These are phyloP conservation scores for Andrena dorsata DNA, from an alignment of 2,888 invertebrate species.

Conservation along the genomic window DNA sequence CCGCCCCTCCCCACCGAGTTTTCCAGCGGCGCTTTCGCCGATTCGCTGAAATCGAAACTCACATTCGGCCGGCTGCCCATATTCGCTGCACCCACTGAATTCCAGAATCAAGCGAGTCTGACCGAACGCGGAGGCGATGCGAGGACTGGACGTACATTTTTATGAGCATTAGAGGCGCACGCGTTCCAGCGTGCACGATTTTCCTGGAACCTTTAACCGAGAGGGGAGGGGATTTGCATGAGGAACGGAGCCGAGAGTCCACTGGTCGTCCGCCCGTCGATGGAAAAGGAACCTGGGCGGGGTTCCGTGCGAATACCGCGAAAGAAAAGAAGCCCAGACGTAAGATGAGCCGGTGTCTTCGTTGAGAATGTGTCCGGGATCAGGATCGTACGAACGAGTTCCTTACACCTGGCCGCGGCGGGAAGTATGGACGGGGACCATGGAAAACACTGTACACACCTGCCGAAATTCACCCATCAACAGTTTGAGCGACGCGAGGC, in stretches of 20 bases:
- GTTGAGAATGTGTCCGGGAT: conserved; percentile 47
- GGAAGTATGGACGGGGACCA: background rate
- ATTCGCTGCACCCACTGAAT: conserved; percentile 65
- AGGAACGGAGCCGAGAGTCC: conserved; percentile 46
- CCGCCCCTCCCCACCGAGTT: background rate
- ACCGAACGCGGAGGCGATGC: conserved; percentile 40
- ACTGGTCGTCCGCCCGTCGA: conserved; percentile 35
- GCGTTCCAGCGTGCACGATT: conserved; percentile 66
- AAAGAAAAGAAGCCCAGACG: conserved; percentile 55
- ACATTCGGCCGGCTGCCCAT: conserved; percentile 42
- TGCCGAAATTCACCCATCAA: background rate
- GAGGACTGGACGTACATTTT: conserved; percentile 66
- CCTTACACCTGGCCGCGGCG: conserved; percentile 21
- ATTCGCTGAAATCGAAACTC: conserved; percentile 66
- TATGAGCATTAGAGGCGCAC: conserved; percentile 42
- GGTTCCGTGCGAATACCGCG: conserved; percentile 58
- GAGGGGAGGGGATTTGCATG: conserved; percentile 65
- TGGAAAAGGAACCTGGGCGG: conserved; percentile 46
- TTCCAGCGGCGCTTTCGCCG: conserved; percentile 47
- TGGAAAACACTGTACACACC: background rate
- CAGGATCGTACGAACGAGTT: conserved; percentile 54
- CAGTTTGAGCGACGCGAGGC: no score
- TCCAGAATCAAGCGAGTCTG: conserved; percentile 65
- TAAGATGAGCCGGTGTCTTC: conserved; percentile 66
- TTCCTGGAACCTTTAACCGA: conserved; percentile 70